Conservation (phyloP, 2,797 vertebrate genomes). For the Numenius phaeopus region DNA sequence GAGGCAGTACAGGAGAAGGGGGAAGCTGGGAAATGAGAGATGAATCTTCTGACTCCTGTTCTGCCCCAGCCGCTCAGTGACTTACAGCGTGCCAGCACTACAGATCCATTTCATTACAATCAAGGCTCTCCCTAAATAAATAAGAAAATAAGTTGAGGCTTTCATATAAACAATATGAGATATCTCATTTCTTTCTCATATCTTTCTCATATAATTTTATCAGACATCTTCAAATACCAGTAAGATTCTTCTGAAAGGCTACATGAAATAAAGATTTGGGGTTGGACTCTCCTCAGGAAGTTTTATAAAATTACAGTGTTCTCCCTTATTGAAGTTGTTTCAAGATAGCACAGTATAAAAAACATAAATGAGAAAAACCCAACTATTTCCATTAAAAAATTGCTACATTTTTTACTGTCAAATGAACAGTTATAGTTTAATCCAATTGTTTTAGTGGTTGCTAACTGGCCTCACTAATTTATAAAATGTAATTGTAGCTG, state of each 20-base stretch:
- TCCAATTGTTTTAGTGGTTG: neutral
- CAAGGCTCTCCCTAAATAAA: neutral
- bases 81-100: neutral
- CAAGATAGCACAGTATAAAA: neutral
- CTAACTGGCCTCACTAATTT: neutral
- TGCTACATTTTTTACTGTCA: neutral
- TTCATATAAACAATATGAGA: neutral
- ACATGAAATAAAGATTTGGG: neutral
- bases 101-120: neutral
- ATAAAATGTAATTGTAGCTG: neutral
- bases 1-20: neutral
- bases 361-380: neutral
- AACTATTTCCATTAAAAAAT: neutral
- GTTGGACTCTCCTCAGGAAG: neutral
- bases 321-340: neutral
- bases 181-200: too few species aligned
- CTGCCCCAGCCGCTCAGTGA: neutral
- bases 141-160: neutral
- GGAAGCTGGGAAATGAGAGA: neutral
- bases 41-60: neutral
- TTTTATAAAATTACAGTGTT: neutral
- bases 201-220: neutral
- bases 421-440: neutral
- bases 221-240: neutral
- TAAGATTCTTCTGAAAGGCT: neutral